Evolutionary conservation across 2,888 invertebrate species (phyloP), one percentile per base, ranked within the genome.

Genomic region (Calameuta pallipes): DNA sequence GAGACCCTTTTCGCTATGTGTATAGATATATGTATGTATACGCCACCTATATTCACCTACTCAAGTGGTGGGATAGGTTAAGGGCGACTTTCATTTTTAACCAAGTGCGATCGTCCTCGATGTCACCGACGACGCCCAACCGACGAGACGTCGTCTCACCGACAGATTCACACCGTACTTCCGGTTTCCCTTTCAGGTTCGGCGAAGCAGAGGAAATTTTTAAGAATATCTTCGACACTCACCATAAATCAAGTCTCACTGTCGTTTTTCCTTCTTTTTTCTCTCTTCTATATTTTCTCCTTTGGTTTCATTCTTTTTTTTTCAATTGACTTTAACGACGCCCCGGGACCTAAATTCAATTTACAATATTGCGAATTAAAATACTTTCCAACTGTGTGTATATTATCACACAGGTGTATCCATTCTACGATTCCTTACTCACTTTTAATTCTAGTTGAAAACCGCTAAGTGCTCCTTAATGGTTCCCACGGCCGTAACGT

Each of bases 151-250:
- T 78, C 78, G 75, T 33, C 71, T 71, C 82, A 81, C 83, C 80
- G 79, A 80, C 80, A 78, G 80, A 81, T 84, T 83, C 83, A 84
- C 83, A 83, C 82, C 88, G 86, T 86, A 82, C 85, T 88, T 88
- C 88, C 88, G 87, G 88, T 83, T 82, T 71, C 77, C 75, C 74
- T 36, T 80, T 74, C 71, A 76, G 75, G 75, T 74, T 75, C 75
- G 69, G 71, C 75, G 75, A 78, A 69, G 74, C 75, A 36, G 23
- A 30, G 76, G 83, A 76, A 83, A 86, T 84, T 84, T 82, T 83
- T 82, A 80, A 80, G 82, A 82, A 81, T 82, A 81, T 83, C 81
- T 81, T 81, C 82, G 83, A 82, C 82, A 82, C 81, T 36, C 79
- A 76, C 81, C 84, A 80, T 82, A 83, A 80, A 87, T 86, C 82